Conservation (phyloP, 2,888 invertebrate species). For the Panzeria rudis region DNA sequence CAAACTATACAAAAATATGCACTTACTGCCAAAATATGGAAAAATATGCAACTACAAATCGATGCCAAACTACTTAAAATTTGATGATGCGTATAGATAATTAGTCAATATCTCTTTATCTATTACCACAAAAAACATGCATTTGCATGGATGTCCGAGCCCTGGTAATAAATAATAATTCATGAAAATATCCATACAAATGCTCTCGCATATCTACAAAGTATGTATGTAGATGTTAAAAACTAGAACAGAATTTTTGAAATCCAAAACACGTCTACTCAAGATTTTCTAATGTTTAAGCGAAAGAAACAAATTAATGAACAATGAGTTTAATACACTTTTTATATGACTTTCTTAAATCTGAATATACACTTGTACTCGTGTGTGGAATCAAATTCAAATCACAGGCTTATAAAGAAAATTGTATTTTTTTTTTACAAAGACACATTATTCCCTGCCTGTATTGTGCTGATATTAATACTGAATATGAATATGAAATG, state of each 20-base stretch:
- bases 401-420: constrained; percentile 51
- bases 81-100: too few relatives aligned
- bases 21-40: too few relatives aligned
- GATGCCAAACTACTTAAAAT: too few relatives aligned
- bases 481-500: background rate
- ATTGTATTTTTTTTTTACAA: too few relatives aligned
- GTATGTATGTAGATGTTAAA: background rate
- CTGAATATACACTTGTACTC: constrained; percentile 5
- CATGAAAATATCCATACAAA: background rate
- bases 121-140: too few relatives aligned
- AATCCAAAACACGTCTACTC: constrained; percentile 34
- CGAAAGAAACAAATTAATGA: constrained; percentile 21
- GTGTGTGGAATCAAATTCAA: constrained; percentile 51
- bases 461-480: background rate
- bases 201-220: background rate
- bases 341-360: constrained; percentile 9
- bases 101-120: too few relatives aligned
- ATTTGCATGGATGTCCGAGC: too few relatives aligned
- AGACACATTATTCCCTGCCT: background rate
- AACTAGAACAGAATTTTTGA: background rate
- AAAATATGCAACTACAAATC: too few relatives aligned
- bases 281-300: constrained; percentile 35
- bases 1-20: too few relatives aligned
- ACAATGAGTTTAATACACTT: constrained; percentile 50
- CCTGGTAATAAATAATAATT: background rate